phyloP scores from a whole-genome alignment of 2,113 vertebrate species.

The Chroicocephalus ridibundus region DNA sequence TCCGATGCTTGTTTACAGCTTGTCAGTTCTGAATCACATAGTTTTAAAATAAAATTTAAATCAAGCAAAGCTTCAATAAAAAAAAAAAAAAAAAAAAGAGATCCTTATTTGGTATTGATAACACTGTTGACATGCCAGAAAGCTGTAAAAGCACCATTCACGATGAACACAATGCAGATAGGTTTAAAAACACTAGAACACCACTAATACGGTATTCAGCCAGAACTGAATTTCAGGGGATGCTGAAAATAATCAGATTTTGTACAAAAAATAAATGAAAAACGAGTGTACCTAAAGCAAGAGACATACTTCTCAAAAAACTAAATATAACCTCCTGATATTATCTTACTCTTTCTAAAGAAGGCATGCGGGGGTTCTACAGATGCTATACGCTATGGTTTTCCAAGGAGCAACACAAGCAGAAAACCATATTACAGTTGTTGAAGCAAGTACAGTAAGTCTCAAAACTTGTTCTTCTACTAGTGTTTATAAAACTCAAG shows the following conservation, averaged over 20 bases:
- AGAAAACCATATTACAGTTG: not conserved
- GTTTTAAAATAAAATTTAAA: not conserved
- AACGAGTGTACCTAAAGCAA: not conserved
- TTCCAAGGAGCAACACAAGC: not conserved
- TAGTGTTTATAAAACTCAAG: not conserved
- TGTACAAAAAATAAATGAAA: not conserved
- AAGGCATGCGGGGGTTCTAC: not conserved
- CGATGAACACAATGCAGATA: not conserved
- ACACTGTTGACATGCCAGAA: not conserved
- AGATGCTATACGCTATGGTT: not conserved
- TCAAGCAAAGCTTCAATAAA: not conserved
- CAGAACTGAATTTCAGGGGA: not conserved
- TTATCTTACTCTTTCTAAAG: not conserved
- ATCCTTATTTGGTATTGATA: not conserved
- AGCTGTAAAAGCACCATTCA: not conserved
- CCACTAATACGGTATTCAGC: not conserved
- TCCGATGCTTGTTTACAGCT: not conserved
- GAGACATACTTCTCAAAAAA: not conserved
- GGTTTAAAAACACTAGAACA: not conserved
- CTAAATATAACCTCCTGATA: not conserved
- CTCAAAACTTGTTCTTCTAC: not conserved
- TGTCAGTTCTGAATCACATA: not conserved
- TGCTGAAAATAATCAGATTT: constrained; percentile 17
- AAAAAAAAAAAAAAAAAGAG: not conserved
- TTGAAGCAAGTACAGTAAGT: not conserved